Conservation (phyloP, 2,113 vertebrate species). For the Bubo blakistoni region DNA sequence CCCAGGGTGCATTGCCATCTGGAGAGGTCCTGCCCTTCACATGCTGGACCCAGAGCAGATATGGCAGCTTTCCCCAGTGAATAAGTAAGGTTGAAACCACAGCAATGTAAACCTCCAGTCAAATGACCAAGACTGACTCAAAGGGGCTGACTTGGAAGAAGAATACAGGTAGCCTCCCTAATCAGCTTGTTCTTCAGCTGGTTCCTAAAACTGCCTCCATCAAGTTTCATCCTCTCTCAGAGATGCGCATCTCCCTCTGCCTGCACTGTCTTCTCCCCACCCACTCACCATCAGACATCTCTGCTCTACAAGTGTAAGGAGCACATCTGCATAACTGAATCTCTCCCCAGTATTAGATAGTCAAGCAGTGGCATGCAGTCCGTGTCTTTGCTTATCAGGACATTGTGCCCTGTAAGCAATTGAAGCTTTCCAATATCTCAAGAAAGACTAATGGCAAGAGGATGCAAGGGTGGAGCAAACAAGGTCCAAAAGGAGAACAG, state of each 20-base stretch:
- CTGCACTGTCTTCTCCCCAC: not conserved
- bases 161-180: not conserved
- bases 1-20: not conserved
- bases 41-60: not conserved
- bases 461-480: not conserved
- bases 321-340: not conserved
- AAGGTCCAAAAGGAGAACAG: not conserved
- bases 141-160: not conserved
- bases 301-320: not conserved
- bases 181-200: not conserved
- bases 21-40: not conserved
- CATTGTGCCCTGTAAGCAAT: not conserved
- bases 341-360: not conserved
- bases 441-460: not conserved
- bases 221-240: not conserved
- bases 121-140: not conserved
- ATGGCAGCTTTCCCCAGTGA: not conserved
- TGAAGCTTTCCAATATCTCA: not conserved
- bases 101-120: not conserved
- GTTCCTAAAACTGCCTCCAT: not conserved
- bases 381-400: not conserved
- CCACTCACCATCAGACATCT: not conserved
- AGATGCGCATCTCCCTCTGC: not conserved
- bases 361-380: not conserved
- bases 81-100: not conserved